phyloP scores from a whole-genome alignment of 2,113 vertebrate species.

The Echinops telfairi region DNA sequence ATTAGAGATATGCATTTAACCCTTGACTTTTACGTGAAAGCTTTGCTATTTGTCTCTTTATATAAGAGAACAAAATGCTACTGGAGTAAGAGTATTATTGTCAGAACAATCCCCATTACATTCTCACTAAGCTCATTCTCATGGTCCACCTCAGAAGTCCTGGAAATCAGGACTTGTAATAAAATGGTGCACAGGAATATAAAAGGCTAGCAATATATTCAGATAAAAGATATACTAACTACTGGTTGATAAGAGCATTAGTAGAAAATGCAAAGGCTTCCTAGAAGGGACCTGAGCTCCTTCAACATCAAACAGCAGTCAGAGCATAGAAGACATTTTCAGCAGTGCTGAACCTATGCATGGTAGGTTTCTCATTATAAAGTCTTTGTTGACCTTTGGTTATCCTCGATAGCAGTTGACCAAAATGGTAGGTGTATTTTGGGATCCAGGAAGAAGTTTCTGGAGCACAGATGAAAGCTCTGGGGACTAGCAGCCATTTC shows the following conservation, averaged over 20 bases:
- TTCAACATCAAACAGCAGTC: background rate
- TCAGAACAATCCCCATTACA: background rate
- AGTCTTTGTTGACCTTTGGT: background rate
- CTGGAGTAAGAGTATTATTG: background rate
- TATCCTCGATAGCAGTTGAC: background rate
- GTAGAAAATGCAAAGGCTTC: conserved; percentile 1
- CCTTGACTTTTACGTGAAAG: background rate
- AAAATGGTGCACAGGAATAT: background rate
- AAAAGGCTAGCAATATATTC: background rate
- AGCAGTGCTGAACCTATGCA: background rate
- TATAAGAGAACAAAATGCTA: background rate
- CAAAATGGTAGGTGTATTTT: background rate
- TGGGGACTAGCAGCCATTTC: background rate
- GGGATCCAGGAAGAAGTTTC: background rate
- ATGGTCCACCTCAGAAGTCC: background rate
- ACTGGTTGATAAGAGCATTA: background rate
- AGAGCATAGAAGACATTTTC: background rate
- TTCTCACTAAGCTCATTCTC: background rate
- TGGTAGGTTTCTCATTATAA: too few relatives aligned
- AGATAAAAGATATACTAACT: background rate
- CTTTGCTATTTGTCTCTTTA: background rate
- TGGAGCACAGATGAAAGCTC: background rate
- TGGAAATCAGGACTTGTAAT: background rate
- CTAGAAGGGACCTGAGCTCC: background rate
- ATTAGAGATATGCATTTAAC: background rate